Conservation (phyloP, 2,888 invertebrate genomes). For the Cacoxenus indagator region DNA sequence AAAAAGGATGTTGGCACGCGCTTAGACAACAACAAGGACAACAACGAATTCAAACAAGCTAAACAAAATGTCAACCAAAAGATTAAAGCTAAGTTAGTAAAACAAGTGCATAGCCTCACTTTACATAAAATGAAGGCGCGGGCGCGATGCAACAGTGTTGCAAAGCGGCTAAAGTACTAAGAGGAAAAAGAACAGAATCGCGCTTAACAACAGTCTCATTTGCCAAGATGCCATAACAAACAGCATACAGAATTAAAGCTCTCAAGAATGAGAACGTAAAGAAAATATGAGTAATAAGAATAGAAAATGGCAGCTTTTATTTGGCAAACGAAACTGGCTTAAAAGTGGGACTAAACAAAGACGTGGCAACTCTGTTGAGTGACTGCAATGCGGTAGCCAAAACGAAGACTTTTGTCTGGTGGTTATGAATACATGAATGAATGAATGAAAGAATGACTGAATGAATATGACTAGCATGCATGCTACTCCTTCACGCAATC, state of each 20-base stretch:
- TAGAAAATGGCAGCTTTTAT: background rate
- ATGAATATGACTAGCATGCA: conserved; percentile 1
- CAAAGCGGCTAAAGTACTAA: background rate
- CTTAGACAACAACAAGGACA: conserved; percentile 1
- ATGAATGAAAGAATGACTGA: too few species aligned
- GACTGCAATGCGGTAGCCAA: conserved; percentile 10
- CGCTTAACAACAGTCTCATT: background rate
- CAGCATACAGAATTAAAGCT: background rate
- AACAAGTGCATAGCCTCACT: background rate
- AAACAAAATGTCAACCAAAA: background rate
- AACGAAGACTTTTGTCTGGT: too few species aligned
- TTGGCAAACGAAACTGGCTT: background rate
- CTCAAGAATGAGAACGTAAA: background rate
- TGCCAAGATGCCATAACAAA: background rate
- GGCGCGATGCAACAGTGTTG: background rate
- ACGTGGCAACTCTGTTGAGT: conserved; percentile 1
- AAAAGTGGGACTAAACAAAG: background rate
- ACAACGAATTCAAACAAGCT: background rate
- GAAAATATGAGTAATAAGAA: background rate
- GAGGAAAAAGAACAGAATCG: background rate
- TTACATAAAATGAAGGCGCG: background rate
- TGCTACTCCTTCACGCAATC: background rate
- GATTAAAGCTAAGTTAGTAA: conserved; percentile 3
- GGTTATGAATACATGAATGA: background rate
- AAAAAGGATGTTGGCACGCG: conserved; percentile 11